These are phyloP conservation scores for Ophion slaviceki DNA, from an alignment of 2,888 invertebrate genomes.

Conservation along the genomic window DNA sequence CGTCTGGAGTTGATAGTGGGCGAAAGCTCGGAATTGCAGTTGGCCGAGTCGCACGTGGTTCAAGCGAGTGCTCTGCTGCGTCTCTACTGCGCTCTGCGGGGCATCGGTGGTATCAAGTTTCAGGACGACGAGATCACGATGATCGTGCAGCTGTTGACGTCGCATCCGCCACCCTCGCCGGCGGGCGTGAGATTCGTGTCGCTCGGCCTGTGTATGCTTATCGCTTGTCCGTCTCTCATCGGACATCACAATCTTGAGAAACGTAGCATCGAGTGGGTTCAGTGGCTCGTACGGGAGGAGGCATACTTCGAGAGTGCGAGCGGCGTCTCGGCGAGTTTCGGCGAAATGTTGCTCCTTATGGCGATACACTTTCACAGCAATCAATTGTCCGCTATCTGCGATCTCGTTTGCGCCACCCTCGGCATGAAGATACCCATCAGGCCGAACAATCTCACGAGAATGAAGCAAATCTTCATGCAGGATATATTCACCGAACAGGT, in stretches of 20 bases:
- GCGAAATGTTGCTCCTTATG: slow-evolving; percentile 97
- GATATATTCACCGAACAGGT: slow-evolving; percentile 99
- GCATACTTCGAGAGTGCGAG: slow-evolving; percentile 94
- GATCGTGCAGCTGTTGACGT: slow-evolving; percentile 93
- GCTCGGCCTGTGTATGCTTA: slow-evolving; percentile 95
- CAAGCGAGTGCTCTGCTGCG: slow-evolving; percentile 95
- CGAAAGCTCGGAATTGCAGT: slow-evolving; percentile 86
- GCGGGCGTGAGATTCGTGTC: slow-evolving; percentile 97
- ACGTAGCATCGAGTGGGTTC: slow-evolving; percentile 95
- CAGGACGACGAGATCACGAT: slow-evolving; percentile 96
- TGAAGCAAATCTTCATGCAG: slow-evolving; percentile 97
- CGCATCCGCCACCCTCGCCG: slow-evolving; percentile 94
- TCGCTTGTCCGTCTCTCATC: slow-evolving; percentile 95
- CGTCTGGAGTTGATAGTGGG: slow-evolving; percentile 88
- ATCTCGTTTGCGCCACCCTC: slow-evolving; percentile 95
- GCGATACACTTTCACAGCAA: slow-evolving; percentile 99
- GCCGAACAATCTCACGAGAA: slow-evolving; percentile 93
- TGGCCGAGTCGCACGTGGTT: slow-evolving; percentile 89
- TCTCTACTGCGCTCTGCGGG: slow-evolving; percentile 95
- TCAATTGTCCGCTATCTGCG: slow-evolving; percentile 96
- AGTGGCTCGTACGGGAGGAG: slow-evolving; percentile 96
- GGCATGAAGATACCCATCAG: slow-evolving; percentile 97
- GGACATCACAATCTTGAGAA: slow-evolving; percentile 89
- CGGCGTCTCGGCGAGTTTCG: slow-evolving; percentile 94
- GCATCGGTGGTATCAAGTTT: slow-evolving; percentile 96